Evolutionary conservation across 2,113 vertebrate species (phyloP), one percentile per base, ranked within the genome.

Genomic region (Dissostichus mawsoni): DNA sequence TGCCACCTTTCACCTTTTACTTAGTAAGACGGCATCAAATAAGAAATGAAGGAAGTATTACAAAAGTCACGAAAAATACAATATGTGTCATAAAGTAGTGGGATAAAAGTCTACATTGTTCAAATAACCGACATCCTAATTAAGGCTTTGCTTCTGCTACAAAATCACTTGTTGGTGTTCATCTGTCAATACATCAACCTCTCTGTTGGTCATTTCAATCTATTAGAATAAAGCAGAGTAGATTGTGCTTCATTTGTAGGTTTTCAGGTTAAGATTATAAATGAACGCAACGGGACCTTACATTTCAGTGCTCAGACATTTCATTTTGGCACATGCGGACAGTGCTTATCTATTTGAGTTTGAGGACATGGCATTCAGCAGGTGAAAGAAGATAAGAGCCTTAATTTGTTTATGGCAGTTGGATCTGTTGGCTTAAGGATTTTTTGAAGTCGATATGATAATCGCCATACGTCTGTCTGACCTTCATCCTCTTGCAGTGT

Each of bases 381-480:
- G 81, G 59, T 78, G 74, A 72, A 20, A 62, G 56, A 59, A 25
- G 61, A 80, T 88, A 90, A 92, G 83, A 89, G 69, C 51, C 86
- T 89, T 90, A 91, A 87, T 90, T 72, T 84, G 80, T 80, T 85
- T 76, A 66, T 17, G 2, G 55, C 36, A 55, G 53, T 59, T 59
- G 74, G 61, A 57, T 23, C 68, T 18, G 2, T 57, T 9, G 55
- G 75, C 80, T 72, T 41, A 51, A 84, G 88, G 78, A 74, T 81
- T 88, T 87, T 69, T 80, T 48, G 17, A 69, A 81, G 61, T 81
- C 67, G 75, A 74, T 86, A 82, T 73, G 75, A 23, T 92, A 87
- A 92, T 90, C 87, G 76, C 17, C 57, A 56, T 76, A 76, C 52
- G 4, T 81, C 76, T 83, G 47, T 17, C 17, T 87, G 88, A 89